Conservation (phyloP, 2,888 invertebrate genomes). For the Agrochola circellaris region DNA sequence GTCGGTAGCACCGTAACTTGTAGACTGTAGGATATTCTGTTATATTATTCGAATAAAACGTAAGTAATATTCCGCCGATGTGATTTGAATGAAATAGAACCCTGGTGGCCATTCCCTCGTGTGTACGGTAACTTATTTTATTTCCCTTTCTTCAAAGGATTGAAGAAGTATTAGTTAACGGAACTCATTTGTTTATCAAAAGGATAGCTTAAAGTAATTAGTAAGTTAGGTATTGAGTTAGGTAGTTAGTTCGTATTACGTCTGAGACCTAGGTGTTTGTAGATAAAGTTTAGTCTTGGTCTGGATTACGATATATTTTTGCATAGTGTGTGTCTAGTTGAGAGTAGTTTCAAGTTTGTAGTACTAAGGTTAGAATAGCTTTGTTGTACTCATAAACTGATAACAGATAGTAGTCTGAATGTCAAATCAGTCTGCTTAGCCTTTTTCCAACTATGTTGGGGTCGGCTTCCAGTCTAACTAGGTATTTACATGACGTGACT, state of each 20-base stretch:
- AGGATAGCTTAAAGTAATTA: constrained; percentile 8
- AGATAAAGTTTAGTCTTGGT: neutral
- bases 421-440: neutral
- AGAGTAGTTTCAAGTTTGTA: neutral
- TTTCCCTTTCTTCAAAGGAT: constrained; percentile 13
- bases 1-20: neutral
- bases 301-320: neutral
- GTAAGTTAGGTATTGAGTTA: neutral
- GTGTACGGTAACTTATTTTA: constrained; percentile 42
- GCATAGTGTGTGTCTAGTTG: too few species aligned
- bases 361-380: neutral
- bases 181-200: neutral
- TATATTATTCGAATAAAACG: constrained; percentile 40
- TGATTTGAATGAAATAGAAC: constrained; percentile 53
- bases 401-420: neutral
- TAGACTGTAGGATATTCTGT: neutral
- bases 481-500: too few species aligned
- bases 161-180: neutral
- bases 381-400: neutral
- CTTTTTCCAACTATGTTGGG: too few species aligned
- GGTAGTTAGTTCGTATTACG: neutral
- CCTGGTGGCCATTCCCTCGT: constrained; percentile 16
- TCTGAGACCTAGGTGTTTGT: constrained; percentile 1
- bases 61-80: constrained; percentile 31
- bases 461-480: too few species aligned